Percentiles rank a stretch among this genome's conserved stretches.
phyloP scores from a whole-genome alignment of 2,113 vertebrate species.

The Mus spicilegus region DNA sequence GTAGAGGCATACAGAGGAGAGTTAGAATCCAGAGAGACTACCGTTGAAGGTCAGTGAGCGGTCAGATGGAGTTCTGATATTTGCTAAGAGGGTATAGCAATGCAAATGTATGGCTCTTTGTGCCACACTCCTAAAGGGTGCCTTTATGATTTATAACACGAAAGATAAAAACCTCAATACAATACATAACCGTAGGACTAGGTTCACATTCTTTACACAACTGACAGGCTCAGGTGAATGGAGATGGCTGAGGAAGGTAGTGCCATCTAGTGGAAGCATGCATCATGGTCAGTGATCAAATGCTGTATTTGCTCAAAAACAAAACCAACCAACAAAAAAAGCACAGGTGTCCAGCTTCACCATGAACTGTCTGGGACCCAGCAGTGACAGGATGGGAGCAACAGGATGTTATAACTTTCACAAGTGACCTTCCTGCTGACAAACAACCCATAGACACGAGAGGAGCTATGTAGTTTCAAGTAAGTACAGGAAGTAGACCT shows the following conservation, averaged over 20 bases:
- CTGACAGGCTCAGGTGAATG: neutral
- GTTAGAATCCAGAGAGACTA: neutral
- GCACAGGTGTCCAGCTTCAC: neutral
- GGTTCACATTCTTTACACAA: neutral
- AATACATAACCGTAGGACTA: neutral
- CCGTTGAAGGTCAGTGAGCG: neutral
- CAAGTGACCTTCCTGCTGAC: neutral
- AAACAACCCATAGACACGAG: neutral
- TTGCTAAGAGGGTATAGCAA: rapidly evolving
- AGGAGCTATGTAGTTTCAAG: neutral
- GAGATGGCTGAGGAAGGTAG: neutral
- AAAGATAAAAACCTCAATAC: neutral
- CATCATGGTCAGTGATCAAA: neutral
- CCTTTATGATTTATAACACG: neutral
- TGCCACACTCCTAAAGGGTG: neutral
- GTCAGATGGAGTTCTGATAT: neutral
- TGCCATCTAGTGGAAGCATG: neutral
- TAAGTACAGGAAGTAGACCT: neutral
- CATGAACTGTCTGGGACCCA: neutral
- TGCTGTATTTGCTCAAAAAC: neutral
- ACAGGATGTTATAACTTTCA: neutral
- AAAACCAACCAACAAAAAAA: neutral
- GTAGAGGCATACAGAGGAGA: neutral
- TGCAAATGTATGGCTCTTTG: neutral
- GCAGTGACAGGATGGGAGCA: neutral